Evolutionary conservation across 2,888 invertebrate species (phyloP).

Genomic region (Amphiduros pacificus): DNA sequence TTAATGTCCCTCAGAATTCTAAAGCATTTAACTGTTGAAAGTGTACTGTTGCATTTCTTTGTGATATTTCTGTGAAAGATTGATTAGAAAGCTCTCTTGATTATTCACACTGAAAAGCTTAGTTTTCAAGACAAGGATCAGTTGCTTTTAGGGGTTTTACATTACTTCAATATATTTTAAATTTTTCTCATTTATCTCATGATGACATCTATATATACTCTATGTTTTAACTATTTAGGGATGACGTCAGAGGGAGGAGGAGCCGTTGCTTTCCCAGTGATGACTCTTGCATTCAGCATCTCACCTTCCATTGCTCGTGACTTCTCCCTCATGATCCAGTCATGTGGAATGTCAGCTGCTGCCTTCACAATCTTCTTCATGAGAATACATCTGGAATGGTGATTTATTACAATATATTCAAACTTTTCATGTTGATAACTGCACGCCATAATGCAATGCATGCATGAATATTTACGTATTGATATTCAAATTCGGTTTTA

Average conservation of each 20-base stretch:
- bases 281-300: slow-evolving; percentile 29
- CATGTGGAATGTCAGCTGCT: slow-evolving; percentile 47
- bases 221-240: slow-evolving; percentile 13
- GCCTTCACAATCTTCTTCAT: slow-evolving; percentile 49
- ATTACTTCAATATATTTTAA: not conserved
- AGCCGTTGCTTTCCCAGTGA: slow-evolving; percentile 31
- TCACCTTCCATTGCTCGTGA: slow-evolving; percentile 24
- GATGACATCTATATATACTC: not conserved
- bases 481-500: too few relatives aligned
- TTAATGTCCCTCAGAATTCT: too few relatives aligned
- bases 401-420: too few relatives aligned
- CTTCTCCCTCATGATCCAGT: slow-evolving; percentile 31
- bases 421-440: too few relatives aligned
- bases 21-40: too few relatives aligned
- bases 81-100: not conserved
- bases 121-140: not conserved
- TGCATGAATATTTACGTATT: too few relatives aligned
- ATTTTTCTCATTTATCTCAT: not conserved
- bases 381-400: slow-evolving; percentile 33
- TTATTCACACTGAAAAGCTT: not conserved
- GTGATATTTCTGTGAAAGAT: too few relatives aligned
- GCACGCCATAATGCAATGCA: too few relatives aligned
- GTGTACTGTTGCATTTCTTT: too few relatives aligned
- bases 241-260: slow-evolving; percentile 32
- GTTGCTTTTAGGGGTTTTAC: not conserved